Evolutionary conservation across 2,113 vertebrate species (phyloP).

Genomic region (Suncus etruscus): DNA sequence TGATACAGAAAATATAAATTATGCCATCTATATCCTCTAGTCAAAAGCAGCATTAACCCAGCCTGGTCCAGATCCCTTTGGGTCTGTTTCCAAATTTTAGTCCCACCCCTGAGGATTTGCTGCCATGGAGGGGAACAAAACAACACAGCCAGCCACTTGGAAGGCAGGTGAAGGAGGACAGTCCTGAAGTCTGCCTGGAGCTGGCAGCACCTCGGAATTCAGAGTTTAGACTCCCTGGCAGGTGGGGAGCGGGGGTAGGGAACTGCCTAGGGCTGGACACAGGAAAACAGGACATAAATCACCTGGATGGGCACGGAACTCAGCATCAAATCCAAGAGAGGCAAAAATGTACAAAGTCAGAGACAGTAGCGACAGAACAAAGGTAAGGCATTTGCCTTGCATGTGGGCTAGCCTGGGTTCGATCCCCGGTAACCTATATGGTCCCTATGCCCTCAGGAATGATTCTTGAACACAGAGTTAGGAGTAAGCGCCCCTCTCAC

Average conservation of each 20-base stretch:
- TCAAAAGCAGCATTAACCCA: slow-evolving; percentile 66
- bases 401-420: no score
- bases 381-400: no score
- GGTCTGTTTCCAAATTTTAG: slow-evolving; percentile 53
- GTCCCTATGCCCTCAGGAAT: no score
- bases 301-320: background rate
- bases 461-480: no score
- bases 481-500: no score
- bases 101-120: slow-evolving; percentile 68
- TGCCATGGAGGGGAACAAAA: slow-evolving; percentile 67
- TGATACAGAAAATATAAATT: slow-evolving; percentile 65
- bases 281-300: background rate
- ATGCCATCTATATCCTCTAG: slow-evolving; percentile 49
- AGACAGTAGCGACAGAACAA: no score
- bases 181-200: background rate
- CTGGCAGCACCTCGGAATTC: background rate
- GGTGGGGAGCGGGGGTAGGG: no score
- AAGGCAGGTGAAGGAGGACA: slow-evolving; percentile 17
- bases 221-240: background rate
- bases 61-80: slow-evolving; percentile 64
- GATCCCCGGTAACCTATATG: no score
- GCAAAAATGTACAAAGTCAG: background rate
- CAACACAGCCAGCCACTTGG: slow-evolving; percentile 14
- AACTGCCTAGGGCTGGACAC: background rate
- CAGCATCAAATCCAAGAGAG: background rate